Conservation (phyloP, 2,797 vertebrate species). For the Malacoraja senta region DNA sequence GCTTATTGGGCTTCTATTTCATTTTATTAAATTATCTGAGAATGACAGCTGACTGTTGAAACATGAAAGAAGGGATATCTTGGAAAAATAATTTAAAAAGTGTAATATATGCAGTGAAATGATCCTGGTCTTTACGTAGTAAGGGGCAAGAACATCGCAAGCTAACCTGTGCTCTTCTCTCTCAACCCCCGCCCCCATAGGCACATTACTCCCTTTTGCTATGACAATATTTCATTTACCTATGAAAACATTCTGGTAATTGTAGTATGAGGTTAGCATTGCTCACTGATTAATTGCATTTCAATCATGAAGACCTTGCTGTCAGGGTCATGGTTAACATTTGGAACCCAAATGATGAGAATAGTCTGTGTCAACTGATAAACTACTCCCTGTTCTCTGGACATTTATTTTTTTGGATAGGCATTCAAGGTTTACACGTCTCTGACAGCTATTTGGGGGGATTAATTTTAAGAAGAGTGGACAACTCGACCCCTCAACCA, state of each 20-base stretch:
- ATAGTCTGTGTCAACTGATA: neutral
- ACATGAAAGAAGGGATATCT: too few species aligned
- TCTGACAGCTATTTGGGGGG: neutral
- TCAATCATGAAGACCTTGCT: neutral
- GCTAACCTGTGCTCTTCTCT: neutral
- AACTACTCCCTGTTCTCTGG: neutral
- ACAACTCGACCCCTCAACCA: neutral
- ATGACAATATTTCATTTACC: neutral
- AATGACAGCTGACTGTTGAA: neutral
- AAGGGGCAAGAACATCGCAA: neutral
- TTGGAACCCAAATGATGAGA: conserved; percentile 7
- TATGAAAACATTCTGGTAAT: neutral
- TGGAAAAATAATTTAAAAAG: neutral
- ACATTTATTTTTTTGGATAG: neutral
- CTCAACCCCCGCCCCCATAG: neutral
- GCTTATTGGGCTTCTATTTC: neutral
- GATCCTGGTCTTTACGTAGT: neutral
- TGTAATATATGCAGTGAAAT: neutral
- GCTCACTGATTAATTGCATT: neutral
- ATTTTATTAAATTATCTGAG: neutral
- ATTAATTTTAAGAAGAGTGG: neutral
- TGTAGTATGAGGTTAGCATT: neutral
- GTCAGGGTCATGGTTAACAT: conserved; percentile 1
- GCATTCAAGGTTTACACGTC: neutral
- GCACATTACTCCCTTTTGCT: neutral